These are phyloP conservation scores for Drosophila albomicans DNA, from an alignment of 1,140 invertebrate species.

Conservation along the genomic window DNA sequence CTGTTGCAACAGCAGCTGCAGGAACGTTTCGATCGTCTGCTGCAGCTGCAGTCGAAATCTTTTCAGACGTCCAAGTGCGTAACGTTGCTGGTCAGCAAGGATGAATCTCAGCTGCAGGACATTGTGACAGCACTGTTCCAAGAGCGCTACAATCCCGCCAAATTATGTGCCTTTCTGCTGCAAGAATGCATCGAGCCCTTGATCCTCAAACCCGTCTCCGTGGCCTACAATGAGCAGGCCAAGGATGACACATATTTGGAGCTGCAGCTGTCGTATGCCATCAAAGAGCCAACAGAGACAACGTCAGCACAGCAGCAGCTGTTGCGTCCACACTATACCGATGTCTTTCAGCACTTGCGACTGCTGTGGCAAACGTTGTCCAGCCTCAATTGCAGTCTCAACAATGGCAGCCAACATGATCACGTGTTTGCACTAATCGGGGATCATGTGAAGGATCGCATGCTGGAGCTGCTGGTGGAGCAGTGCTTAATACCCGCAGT, in stretches of 20 bases:
- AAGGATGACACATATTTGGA: slow-evolving; percentile 35
- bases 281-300: slow-evolving; percentile 44
- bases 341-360: slow-evolving; percentile 88
- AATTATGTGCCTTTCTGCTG: slow-evolving; percentile 73
- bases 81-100: slow-evolving; percentile 71
- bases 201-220: slow-evolving; percentile 72
- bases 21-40: slow-evolving; percentile 71
- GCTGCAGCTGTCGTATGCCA: slow-evolving; percentile 75
- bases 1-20: slow-evolving; percentile 77
- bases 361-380: slow-evolving; percentile 87
- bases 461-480: slow-evolving; percentile 89
- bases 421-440: slow-evolving; percentile 88
- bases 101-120: slow-evolving; percentile 72
- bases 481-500: slow-evolving; percentile 91
- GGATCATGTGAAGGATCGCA: slow-evolving; percentile 87
- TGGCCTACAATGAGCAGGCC: slow-evolving; percentile 60
- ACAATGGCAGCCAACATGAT: slow-evolving; percentile 84
- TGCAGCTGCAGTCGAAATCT: slow-evolving; percentile 74
- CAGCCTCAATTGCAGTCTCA: slow-evolving; percentile 86
- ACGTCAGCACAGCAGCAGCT: slow-evolving; percentile 9
- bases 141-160: slow-evolving; percentile 69
- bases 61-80: slow-evolving; percentile 78
- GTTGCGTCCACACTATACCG: slow-evolving; percentile 85
- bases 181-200: slow-evolving; percentile 80
- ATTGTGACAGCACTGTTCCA: slow-evolving; percentile 77